phyloP scores from a whole-genome alignment of 2,888 invertebrate genomes.

The Xylota segnis region DNA sequence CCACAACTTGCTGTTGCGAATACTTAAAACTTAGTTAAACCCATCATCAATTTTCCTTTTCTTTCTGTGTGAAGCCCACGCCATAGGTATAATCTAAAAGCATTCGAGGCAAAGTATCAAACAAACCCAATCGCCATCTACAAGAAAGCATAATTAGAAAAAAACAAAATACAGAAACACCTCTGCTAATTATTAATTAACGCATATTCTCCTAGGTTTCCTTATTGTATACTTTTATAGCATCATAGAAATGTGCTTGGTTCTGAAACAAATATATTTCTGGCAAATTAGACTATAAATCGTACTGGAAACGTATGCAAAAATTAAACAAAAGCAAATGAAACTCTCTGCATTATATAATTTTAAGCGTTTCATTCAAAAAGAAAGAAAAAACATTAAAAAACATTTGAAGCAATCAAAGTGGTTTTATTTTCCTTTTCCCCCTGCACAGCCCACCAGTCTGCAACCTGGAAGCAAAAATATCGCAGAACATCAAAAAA shows the following conservation, averaged over 20 bases:
- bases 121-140: not conserved
- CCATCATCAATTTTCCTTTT: slow-evolving; percentile 8
- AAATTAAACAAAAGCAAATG: slow-evolving; percentile 6
- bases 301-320: slow-evolving; percentile 4
- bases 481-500: too few relatives aligned
- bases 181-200: slow-evolving; percentile 8
- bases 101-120: slow-evolving; percentile 54
- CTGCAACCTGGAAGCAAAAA: not conserved
- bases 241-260: slow-evolving; percentile 23
- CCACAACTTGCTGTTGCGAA: slow-evolving; percentile 51
- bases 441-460: too few relatives aligned
- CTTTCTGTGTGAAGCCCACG: slow-evolving; percentile 11
- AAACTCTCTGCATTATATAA: slow-evolving; percentile 20
- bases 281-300: slow-evolving; percentile 24
- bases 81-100: slow-evolving; percentile 29
- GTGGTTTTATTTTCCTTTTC: not conserved
- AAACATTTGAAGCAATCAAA: slow-evolving; percentile 4
- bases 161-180: not conserved
- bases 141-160: not conserved
- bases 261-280: slow-evolving; percentile 10
- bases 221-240: slow-evolving; percentile 19
- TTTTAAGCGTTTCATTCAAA: slow-evolving; percentile 20
- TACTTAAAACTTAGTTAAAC: slow-evolving; percentile 32
- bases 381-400: not conserved
- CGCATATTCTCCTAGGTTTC: slow-evolving; percentile 11